A percentile compares a stretch with the other conserved stretches of the same genome.
Evolutionary conservation across 2,888 invertebrate genomes (phyloP).

Genomic region (Leptopterna dolabrata): DNA sequence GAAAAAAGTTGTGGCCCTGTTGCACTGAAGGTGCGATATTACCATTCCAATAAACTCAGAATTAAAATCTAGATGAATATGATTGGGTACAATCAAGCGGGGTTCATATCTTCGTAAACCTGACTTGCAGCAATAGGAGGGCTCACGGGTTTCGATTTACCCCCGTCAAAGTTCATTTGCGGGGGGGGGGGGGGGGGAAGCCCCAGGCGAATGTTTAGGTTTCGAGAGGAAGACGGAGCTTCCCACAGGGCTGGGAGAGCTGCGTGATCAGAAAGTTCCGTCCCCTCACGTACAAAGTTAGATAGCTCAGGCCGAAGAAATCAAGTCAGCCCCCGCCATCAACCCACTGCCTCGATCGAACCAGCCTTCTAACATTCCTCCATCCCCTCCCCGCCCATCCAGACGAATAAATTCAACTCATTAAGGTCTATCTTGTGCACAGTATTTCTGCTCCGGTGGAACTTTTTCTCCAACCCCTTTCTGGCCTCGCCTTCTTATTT

Average conservation of each 20-base stretch:
- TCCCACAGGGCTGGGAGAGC: not conserved
- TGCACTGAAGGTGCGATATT: too few relatives aligned
- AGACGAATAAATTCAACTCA: not conserved
- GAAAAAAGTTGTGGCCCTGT: too few relatives aligned
- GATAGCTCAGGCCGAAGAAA: constrained; percentile 33
- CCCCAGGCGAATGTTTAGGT: not conserved
- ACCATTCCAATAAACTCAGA: too few relatives aligned
- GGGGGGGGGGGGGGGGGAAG: too few relatives aligned
- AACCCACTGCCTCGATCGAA: not conserved
- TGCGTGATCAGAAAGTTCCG: constrained; percentile 41
- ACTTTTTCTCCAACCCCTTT: not conserved
- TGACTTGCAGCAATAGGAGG: not conserved
- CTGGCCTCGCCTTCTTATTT: not conserved
- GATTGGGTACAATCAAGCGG: too few relatives aligned
- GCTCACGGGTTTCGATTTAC: not conserved
- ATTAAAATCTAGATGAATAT: too few relatives aligned
- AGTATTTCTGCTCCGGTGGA: not conserved
- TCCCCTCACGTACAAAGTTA: constrained; percentile 37
- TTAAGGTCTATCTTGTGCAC: not conserved
- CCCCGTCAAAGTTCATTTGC: not conserved
- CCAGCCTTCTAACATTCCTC: not conserved
- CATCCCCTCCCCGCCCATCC: not conserved
- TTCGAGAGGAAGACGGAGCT: not conserved
- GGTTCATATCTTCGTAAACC: not conserved
- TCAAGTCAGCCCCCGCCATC: constrained; percentile 5